These are phyloP conservation scores for Coregonus clupeaformis DNA, from an alignment of 2,113 vertebrate species.

Conservation along the genomic window DNA sequence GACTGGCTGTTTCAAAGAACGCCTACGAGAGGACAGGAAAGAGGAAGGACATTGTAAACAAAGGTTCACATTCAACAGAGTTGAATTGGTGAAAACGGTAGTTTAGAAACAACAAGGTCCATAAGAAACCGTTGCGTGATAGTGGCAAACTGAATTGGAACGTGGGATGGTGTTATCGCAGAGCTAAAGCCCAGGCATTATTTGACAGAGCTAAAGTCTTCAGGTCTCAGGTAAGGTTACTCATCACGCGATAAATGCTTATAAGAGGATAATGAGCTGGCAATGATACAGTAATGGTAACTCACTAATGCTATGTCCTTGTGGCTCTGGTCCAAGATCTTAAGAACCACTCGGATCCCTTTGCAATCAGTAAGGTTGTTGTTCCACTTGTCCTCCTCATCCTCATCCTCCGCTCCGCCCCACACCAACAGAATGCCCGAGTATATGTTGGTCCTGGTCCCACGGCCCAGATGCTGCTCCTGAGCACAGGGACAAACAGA, in stretches of 20 bases:
- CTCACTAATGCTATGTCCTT: constrained; percentile 85
- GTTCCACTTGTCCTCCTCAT: constrained; percentile 67
- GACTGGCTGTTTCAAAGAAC: constrained; percentile 90
- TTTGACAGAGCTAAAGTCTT: too few species aligned
- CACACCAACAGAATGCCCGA: constrained; percentile 71
- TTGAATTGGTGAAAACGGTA: background rate
- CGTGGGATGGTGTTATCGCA: too few species aligned
- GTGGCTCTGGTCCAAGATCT: constrained; percentile 86
- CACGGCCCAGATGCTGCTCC: constrained; percentile 86
- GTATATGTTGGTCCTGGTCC: constrained; percentile 91
- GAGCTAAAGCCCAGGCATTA: too few species aligned
- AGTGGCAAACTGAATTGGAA: too few species aligned
- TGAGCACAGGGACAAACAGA: constrained; percentile 45
- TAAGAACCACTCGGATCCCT: constrained; percentile 84
- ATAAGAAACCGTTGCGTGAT: background rate
- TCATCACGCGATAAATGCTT: constrained; percentile 27
- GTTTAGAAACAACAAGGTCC: background rate
- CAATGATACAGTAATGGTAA: background rate
- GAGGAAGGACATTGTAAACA: background rate
- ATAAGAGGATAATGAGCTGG: background rate
- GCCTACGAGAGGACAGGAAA: constrained; percentile 67
- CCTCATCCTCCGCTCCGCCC: constrained; percentile 31
- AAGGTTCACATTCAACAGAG: background rate
- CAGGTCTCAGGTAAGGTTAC: too few species aligned
- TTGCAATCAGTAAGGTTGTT: constrained; percentile 55